Percentiles rank a stretch among this genome's conserved stretches.
phyloP scores from a whole-genome alignment of 2,797 vertebrate species.

The Brachyalestes nurse region DNA sequence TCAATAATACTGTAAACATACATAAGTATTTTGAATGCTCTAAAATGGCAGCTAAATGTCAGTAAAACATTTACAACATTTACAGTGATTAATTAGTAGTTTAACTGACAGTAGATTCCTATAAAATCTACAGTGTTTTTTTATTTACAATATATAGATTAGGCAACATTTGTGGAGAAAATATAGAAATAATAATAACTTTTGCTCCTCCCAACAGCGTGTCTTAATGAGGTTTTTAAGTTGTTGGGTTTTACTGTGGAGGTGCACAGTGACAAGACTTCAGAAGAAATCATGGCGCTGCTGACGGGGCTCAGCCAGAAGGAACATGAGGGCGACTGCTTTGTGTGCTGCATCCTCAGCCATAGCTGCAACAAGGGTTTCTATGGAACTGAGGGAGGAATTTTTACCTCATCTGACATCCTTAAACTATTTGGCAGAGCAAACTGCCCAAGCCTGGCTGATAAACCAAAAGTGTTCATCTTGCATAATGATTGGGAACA shows the following conservation, averaged over 20 bases:
- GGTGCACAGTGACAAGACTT: constrained; percentile 63
- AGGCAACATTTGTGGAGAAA: no score
- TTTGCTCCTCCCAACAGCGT: constrained; percentile 55
- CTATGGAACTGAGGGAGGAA: constrained; percentile 71
- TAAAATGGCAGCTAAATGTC: no score
- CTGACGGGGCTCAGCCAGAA: constrained; percentile 52
- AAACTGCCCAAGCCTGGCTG: constrained; percentile 70
- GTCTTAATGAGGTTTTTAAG: constrained; percentile 76
- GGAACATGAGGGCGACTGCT: constrained; percentile 79
- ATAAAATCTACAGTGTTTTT: no score
- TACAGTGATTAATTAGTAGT: no score
- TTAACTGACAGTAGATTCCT: no score
- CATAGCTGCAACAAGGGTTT: constrained; percentile 76
- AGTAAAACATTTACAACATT: no score
- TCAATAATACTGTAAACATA: no score
- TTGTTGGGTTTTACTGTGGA: constrained; percentile 79
- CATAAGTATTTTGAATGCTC: no score
- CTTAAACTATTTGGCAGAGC: constrained; percentile 75
- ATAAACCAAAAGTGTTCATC: constrained; percentile 83
- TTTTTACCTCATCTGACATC: constrained; percentile 73
- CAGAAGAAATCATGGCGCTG: constrained; percentile 65
- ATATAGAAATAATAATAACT: no score
- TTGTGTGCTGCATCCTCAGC: constrained; percentile 88
- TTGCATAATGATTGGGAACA: constrained; percentile 58
- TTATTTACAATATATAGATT: no score